Conservation (phyloP, 1,140 invertebrate species). For the Leguminivora glycinivorella region DNA sequence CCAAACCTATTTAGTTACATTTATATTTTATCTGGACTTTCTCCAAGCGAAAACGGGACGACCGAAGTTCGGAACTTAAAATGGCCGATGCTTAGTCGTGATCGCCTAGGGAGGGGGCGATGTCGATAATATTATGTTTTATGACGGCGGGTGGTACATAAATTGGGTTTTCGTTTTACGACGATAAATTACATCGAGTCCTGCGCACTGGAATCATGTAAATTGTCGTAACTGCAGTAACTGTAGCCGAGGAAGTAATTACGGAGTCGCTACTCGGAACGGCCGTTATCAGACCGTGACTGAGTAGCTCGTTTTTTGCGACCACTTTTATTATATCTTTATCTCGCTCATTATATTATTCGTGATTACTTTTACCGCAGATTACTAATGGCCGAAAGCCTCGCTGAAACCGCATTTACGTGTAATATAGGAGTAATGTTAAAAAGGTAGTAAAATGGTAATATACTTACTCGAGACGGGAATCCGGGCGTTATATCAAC, state of each 20-base stretch:
- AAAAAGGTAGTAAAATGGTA: slow-evolving; percentile 24
- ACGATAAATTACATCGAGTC: slow-evolving; percentile 67
- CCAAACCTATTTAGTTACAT: background rate
- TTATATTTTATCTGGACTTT: background rate
- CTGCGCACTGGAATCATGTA: slow-evolving; percentile 28
- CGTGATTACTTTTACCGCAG: slow-evolving; percentile 31
- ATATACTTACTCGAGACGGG: slow-evolving; percentile 25
- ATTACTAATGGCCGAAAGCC: slow-evolving; percentile 20
- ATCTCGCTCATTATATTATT: slow-evolving; percentile 46
- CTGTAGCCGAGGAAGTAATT: slow-evolving; percentile 54
- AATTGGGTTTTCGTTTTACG: slow-evolving; percentile 73
- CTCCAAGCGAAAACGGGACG: slow-evolving; percentile 28
- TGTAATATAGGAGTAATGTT: slow-evolving; percentile 23
- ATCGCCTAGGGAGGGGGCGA: slow-evolving; percentile 74
- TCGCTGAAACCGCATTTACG: slow-evolving; percentile 8
- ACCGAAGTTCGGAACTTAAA: slow-evolving; percentile 69
- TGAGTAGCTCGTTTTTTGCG: slow-evolving; percentile 45
- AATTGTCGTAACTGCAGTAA: slow-evolving; percentile 36
- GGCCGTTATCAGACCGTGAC: slow-evolving; percentile 59
- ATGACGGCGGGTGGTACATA: slow-evolving; percentile 64
- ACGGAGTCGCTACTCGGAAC: slow-evolving; percentile 53
- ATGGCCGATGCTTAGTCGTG: slow-evolving; percentile 76
- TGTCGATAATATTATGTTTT: slow-evolving; percentile 78
- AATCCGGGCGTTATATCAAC: slow-evolving; percentile 49
- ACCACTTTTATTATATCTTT: slow-evolving; percentile 40